phyloP scores from a whole-genome alignment of 1,140 invertebrate genomes.

The Ceratosolen fusciceps region DNA sequence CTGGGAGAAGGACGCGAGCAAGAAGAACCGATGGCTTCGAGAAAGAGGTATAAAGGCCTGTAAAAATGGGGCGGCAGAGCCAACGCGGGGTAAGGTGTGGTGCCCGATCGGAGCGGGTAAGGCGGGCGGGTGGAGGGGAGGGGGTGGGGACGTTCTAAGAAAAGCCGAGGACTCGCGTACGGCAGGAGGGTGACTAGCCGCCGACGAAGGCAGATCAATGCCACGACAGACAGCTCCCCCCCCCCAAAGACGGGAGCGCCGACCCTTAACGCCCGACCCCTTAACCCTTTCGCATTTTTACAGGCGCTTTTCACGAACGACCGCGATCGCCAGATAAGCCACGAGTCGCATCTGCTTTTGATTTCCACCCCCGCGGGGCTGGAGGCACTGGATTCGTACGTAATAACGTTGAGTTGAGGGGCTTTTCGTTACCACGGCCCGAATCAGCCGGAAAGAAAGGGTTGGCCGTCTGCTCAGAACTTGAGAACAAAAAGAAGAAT shows the following conservation, averaged over 20 bases:
- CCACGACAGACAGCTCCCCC: conserved; percentile 55
- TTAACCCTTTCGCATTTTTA: conserved; percentile 38
- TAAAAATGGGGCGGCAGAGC: too few relatives aligned
- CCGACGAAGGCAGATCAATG: conserved; percentile 67
- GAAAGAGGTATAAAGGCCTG: too few relatives aligned
- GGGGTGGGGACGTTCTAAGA: conserved; percentile 58
- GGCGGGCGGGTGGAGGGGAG: conserved; percentile 34
- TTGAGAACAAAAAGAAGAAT: background rate
- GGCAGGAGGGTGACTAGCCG: too few relatives aligned
- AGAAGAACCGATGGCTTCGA: conserved; percentile 46
- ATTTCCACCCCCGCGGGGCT: conserved; percentile 9
- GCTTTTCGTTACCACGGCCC: background rate
- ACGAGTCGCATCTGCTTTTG: conserved; percentile 43
- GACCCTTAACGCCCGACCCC: conserved; percentile 57
- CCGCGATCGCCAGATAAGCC: conserved; percentile 42
- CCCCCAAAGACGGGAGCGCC: background rate
- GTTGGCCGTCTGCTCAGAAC: background rate
- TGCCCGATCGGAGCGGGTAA: too few relatives aligned
- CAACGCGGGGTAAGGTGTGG: too few relatives aligned
- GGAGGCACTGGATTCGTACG: background rate
- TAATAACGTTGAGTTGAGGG: background rate
- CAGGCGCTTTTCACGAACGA: conserved; percentile 1
- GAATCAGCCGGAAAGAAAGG: background rate
- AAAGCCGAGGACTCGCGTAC: conserved; percentile 57
- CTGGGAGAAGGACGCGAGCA: conserved; percentile 38